Evolutionary conservation across 2,797 vertebrate species (phyloP).

Genomic region (Psittacula echo): DNA sequence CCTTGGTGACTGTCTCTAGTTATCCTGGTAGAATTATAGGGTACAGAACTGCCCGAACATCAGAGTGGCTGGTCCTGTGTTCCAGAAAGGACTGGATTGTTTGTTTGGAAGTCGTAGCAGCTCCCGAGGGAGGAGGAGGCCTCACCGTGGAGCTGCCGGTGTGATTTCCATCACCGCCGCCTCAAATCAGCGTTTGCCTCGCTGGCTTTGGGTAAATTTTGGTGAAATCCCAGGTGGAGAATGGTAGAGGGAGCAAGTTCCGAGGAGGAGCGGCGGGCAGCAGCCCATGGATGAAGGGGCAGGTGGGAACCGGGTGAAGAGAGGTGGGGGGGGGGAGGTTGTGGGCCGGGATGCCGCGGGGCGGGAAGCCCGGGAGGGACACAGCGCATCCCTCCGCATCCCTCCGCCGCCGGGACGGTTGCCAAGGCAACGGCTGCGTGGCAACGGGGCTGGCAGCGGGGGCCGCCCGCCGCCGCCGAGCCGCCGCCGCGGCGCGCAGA

Average conservation of each 20-base stretch:
- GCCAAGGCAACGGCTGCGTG: conserved; percentile 99
- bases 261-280: background rate
- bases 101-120: background rate
- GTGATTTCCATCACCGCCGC: rapidly evolving
- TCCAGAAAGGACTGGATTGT: background rate
- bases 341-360: background rate
- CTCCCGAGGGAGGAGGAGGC: background rate
- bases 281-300: no score
- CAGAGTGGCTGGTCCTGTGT: rapidly evolving
- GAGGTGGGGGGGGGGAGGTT: background rate
- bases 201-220: rapidly evolving
- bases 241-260: background rate
- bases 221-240: rapidly evolving
- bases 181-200: rapidly evolving
- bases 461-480: conserved; percentile 78
- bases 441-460: conserved; percentile 97
- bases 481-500: conserved; percentile 77
- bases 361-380: background rate
- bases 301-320: background rate
- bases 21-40: background rate
- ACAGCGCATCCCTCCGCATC: background rate
- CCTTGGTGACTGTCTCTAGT: background rate
- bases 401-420: conserved; percentile 88
- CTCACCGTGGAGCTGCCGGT: rapidly evolving
- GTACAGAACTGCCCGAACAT: background rate